These are phyloP conservation scores for Chloromyia formosa DNA, from an alignment of 2,888 invertebrate species.

Conservation along the genomic window DNA sequence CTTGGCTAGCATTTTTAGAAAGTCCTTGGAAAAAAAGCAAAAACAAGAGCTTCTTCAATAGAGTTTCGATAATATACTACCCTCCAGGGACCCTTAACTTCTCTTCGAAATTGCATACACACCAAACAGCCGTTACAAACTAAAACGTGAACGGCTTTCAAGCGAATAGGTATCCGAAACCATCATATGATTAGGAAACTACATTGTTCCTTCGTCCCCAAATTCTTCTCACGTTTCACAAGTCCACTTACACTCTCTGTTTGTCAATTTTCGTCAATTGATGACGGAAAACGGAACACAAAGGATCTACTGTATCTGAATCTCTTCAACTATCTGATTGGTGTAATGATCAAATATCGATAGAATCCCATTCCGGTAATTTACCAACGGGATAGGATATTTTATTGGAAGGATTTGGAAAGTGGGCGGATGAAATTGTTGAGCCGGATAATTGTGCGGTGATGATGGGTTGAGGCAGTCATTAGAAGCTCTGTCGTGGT, in stretches of 20 bases:
- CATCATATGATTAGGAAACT: constrained; percentile 37
- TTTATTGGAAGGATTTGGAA: neutral
- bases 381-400: neutral
- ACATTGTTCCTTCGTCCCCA: constrained; percentile 22
- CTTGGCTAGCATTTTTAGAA: no score
- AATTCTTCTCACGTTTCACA: constrained; percentile 25
- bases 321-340: constrained; percentile 16
- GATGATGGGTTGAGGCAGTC: no score
- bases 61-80: neutral
- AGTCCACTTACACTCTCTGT: constrained; percentile 39
- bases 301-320: constrained; percentile 9
- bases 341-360: constrained; percentile 21
- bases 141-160: neutral
- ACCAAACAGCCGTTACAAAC: neutral
- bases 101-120: neutral
- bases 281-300: constrained; percentile 18
- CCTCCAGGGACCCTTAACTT: neutral
- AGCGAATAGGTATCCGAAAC: neutral
- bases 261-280: constrained; percentile 38
- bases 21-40: neutral
- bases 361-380: constrained; percentile 30
- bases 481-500: no score
- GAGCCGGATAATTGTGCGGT: no score
- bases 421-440: no score
- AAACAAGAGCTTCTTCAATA: no score